These are phyloP conservation scores for Mus musculus DNA, from an alignment of 2,113 vertebrate genomes.

Conservation along the genomic window GRCm39 chr17:59205501-59206000, in stretches of 20 bases:
- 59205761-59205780: background rate
- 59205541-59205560: background rate
- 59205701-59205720: background rate
- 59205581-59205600: slow-evolving; percentile 10
- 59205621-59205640: background rate
- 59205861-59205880: background rate
- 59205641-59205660: background rate
- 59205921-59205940: background rate
- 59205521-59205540: background rate
- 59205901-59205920: background rate
- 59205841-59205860: background rate
- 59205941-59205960: background rate
- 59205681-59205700: background rate
- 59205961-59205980: background rate
- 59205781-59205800: background rate
- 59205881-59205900: background rate
- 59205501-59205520: background rate
- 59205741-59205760: background rate
- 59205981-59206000: background rate
- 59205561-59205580: background rate
- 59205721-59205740: background rate
- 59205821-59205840: background rate
- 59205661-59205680: background rate
- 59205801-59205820: background rate
- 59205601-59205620: slow-evolving; percentile 28